Percentiles rank a stretch among this genome's conserved stretches.
These are phyloP conservation scores for Melangyna quadrimaculata DNA, from an alignment of 2,888 invertebrate genomes.

Conservation along the genomic window DNA sequence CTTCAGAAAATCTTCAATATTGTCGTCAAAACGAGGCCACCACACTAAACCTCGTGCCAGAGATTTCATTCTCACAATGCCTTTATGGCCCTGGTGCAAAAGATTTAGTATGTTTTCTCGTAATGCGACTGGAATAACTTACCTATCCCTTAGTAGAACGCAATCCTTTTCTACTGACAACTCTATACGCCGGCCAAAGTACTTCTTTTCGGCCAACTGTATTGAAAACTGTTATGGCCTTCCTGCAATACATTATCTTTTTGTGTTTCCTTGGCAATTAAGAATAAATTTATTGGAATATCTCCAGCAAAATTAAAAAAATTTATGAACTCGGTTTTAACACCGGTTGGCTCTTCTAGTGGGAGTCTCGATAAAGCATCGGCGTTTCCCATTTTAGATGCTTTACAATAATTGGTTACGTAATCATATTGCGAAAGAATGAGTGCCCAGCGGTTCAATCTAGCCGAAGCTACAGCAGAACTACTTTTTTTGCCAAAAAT, in stretches of 20 bases:
- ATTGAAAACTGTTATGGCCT: not conserved
- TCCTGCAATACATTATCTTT: not conserved
- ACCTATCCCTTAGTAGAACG: not conserved
- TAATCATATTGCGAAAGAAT: slow-evolving; percentile 12
- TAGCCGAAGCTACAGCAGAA: not conserved
- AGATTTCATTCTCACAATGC: slow-evolving; percentile 8
- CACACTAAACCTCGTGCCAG: slow-evolving; percentile 13
- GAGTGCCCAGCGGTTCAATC: not conserved
- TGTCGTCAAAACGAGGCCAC: slow-evolving; percentile 10
- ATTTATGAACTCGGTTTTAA: not conserved
- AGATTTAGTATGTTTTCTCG: slow-evolving; percentile 1
- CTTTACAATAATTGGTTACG: slow-evolving; percentile 8
- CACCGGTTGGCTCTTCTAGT: not conserved
- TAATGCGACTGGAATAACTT: not conserved
- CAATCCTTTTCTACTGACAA: not conserved
- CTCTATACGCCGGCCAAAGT: not conserved
- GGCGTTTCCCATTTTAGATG: slow-evolving; percentile 10
- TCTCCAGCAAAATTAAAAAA: slow-evolving; percentile 12
- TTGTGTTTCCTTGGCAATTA: not conserved
- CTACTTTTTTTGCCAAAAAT: slow-evolving; percentile 59
- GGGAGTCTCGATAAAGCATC: slow-evolving; percentile 27
- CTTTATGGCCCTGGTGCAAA: slow-evolving; percentile 13
- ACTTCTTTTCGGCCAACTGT: slow-evolving; percentile 7
- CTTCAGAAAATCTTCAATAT: slow-evolving; percentile 13
- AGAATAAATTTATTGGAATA: not conserved